phyloP scores from a whole-genome alignment of 1,140 invertebrate species.

The Carposina sasakii region DNA sequence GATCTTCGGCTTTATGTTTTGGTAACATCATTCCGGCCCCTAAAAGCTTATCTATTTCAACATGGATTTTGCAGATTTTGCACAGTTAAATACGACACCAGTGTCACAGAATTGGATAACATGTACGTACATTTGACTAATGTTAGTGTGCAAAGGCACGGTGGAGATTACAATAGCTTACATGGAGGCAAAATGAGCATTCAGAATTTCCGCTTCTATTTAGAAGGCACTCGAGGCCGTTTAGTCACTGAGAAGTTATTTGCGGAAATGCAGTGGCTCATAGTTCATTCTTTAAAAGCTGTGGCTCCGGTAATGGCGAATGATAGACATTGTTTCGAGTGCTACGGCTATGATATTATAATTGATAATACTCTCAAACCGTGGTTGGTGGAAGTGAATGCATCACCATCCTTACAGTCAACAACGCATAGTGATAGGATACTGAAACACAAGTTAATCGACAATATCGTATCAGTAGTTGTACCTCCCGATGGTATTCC shows the following conservation, averaged over 20 bases:
- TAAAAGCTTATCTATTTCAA: constrained; percentile 88
- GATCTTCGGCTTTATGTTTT: constrained; percentile 89
- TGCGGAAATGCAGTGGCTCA: constrained; percentile 90
- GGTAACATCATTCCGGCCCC: constrained; percentile 86
- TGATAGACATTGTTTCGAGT: constrained; percentile 88
- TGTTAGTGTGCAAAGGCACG: constrained; percentile 87
- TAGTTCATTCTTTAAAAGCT: constrained; percentile 86
- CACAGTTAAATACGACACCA: constrained; percentile 87
- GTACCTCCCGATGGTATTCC: constrained; percentile 91
- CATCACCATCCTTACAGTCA: constrained; percentile 94
- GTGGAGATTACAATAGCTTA: constrained; percentile 94
- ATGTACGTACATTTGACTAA: constrained; percentile 93
- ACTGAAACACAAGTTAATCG: constrained; percentile 95
- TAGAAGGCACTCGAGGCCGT: constrained; percentile 93
- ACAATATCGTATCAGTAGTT: constrained; percentile 94
- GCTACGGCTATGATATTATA: constrained; percentile 94
- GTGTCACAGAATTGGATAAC: constrained; percentile 85
- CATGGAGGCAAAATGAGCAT: constrained; percentile 96
- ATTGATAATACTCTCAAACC: constrained; percentile 89
- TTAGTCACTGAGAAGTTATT: constrained; percentile 87
- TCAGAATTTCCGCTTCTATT: constrained; percentile 90
- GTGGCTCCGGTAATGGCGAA: constrained; percentile 87
- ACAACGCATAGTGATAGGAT: constrained; percentile 97
- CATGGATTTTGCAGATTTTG: constrained; percentile 87
- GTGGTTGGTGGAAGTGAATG: constrained; percentile 94